Evolutionary conservation across 2,888 invertebrate genomes (phyloP), one percentile per base, ranked within the genome.

Genomic region (Uloborus plumipes): DNA sequence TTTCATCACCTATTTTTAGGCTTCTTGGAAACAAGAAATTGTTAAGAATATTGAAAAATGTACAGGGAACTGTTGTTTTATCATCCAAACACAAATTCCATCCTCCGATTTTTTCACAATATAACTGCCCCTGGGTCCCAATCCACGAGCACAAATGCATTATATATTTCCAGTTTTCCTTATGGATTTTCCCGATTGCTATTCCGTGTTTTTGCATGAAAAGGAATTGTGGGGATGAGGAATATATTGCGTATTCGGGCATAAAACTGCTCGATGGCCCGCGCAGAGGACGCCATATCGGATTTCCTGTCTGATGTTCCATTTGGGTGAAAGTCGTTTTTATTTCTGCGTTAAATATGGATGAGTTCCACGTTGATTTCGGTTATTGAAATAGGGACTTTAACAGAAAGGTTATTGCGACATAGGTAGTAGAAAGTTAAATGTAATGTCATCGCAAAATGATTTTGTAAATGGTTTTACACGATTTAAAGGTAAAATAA

Each of bases 41-140:
- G n/a, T 18, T 20, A 9, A 20, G 16, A 55, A 20, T 55, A 20
- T 18, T 18, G 16, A 55, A 20, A 4, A 65, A 65, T 22, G 39
- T 18, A 58, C 18, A 31, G 20, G 15, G 64, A 70, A 50, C 75
- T 78, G 77, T 78, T 78, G 71, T 78, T 78, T 78, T 78, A 78
- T 71, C 77, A 78, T 78, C 62, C 62, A 22, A 31, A 22, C 47
- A 22, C 47, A 58, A 39, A 39, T 20, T 18, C n/a, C 3, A 55
- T 55, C 39, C 70, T 13, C 47, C 14, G 47, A 22, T 53, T 69
- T 64, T 31, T 39, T 51, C 51, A 14, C 31, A 50, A 67, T 74
- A 74, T 74, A 64, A 20, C 50, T n/a, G 76, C 76, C 74, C 49
- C 47, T 26, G 61, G 75, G 75, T 49, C 61, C 16, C 26, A 11